A percentile compares a stretch with the other conserved stretches of the same genome.
Conservation (phyloP, 2,888 invertebrate species). For the Eilema caniola region DNA sequence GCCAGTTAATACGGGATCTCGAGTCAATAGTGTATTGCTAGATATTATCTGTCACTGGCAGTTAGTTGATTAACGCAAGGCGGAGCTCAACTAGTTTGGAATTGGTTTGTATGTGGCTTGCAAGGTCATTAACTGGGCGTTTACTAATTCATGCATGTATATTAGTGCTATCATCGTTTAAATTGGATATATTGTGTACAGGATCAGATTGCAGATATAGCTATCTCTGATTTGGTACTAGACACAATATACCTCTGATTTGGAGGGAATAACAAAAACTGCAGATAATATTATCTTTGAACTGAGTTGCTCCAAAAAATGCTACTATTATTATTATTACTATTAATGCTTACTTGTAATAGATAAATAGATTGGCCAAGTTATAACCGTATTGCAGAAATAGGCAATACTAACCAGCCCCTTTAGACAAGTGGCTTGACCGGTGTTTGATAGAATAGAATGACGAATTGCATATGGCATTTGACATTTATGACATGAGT, state of each 20-base stretch:
- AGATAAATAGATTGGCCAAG: too few species aligned
- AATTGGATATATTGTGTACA: not conserved
- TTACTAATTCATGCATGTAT: not conserved
- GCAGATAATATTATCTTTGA: too few species aligned
- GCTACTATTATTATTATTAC: too few species aligned
- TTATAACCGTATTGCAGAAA: too few species aligned
- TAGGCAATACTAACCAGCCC: too few species aligned
- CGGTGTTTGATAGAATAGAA: too few species aligned
- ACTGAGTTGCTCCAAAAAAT: too few species aligned
- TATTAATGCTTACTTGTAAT: too few species aligned
- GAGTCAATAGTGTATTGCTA: conserved; percentile 32
- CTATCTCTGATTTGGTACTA: not conserved
- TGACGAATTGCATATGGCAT: too few species aligned
- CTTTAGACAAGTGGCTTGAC: too few species aligned
- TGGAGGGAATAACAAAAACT: not conserved
- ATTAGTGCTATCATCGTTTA: not conserved
- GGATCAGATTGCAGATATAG: not conserved
- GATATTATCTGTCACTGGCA: conserved; percentile 25
- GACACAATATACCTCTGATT: not conserved
- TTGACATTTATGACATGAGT: too few species aligned
- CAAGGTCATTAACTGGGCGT: conserved; percentile 10
- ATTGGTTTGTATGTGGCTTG: conserved; percentile 10
- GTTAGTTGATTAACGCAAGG: conserved; percentile 14
- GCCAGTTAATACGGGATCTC: conserved; percentile 36
- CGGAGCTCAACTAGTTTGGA: not conserved